Evolutionary conservation across 2,113 vertebrate species (phyloP).

Genomic region (Rhadina sibilatrix): DNA sequence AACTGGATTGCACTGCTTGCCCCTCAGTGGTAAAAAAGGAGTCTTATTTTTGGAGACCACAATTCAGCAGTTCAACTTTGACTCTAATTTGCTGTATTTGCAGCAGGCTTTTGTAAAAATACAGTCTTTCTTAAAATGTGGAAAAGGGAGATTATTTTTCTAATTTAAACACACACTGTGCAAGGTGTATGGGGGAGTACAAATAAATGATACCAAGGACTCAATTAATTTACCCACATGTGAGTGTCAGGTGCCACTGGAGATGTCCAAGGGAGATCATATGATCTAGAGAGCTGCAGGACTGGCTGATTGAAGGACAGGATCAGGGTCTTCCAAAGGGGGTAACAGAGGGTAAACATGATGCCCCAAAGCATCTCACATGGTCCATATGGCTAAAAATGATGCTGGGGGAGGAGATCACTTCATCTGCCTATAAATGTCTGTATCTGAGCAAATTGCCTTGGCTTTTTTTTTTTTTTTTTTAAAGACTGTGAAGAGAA

Average conservation of each 20-base stretch:
- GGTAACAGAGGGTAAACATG: rapidly evolving
- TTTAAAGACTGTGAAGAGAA: background rate
- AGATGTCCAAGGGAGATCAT: background rate
- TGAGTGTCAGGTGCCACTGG: background rate
- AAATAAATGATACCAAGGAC: background rate
- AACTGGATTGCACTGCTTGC: background rate
- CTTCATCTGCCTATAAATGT: background rate
- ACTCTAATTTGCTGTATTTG: background rate
- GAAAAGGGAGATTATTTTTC: background rate
- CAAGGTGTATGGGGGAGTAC: background rate
- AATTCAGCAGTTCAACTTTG: background rate
- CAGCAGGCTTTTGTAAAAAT: background rate
- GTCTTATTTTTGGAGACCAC: background rate
- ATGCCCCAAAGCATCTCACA: background rate
- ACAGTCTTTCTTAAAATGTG: background rate
- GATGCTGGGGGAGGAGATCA: background rate
- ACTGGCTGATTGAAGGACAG: background rate
- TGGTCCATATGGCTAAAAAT: background rate
- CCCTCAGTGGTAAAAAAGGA: background rate
- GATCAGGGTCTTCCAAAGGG: background rate
- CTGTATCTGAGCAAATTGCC: background rate
- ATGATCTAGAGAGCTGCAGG: background rate
- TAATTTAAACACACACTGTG: background rate
- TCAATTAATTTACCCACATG: background rate
- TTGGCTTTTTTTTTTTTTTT: background rate